phyloP scores from a whole-genome alignment of 2,797 vertebrate species.

The Eleutherodactylus coqui region DNA sequence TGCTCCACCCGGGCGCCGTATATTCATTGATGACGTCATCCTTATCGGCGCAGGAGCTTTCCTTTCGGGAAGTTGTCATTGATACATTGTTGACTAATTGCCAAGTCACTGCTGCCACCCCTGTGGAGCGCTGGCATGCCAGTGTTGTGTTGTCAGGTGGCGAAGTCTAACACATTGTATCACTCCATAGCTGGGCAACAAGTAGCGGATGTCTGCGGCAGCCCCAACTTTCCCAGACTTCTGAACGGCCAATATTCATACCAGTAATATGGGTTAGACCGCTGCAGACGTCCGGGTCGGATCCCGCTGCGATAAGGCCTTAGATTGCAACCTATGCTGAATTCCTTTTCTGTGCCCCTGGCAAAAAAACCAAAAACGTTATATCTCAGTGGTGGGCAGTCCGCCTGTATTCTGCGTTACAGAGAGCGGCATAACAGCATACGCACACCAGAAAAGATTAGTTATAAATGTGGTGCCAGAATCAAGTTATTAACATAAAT shows the following conservation, averaged over 20 bases:
- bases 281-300: too few relatives aligned
- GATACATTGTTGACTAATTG: slow-evolving; percentile 38
- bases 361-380: too few relatives aligned
- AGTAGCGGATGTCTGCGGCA: neutral
- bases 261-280: too few relatives aligned
- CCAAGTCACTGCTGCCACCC: neutral
- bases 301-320: too few relatives aligned
- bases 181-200: neutral
- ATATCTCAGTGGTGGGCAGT: too few relatives aligned
- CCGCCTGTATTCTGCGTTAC: too few relatives aligned
- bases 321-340: too few relatives aligned
- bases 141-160: neutral
- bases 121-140: neutral
- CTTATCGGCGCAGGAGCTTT: slow-evolving; percentile 15
- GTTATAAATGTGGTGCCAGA: too few relatives aligned
- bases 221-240: neutral
- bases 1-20: neutral
- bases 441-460: too few relatives aligned
- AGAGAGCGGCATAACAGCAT: too few relatives aligned
- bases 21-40: neutral
- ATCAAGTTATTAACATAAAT: too few relatives aligned
- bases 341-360: too few relatives aligned
- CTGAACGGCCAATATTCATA: neutral
- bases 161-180: neutral
- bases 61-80: slow-evolving; percentile 45